Conservation (phyloP, 35 echinoderm and acorn worm genomes). For the Lytechinus pictus region DNA sequence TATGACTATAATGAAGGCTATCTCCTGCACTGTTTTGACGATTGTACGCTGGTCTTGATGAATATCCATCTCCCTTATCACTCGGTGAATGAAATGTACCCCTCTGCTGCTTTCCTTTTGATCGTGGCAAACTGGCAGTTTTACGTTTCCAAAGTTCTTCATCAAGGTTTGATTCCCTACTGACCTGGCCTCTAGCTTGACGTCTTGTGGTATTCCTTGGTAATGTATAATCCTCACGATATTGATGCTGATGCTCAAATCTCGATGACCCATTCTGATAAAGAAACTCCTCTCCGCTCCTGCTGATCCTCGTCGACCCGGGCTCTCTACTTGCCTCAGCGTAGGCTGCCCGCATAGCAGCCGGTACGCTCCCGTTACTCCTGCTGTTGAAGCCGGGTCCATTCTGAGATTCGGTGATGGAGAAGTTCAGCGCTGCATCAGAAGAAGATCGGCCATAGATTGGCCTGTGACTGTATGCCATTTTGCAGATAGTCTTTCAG, state of each 20-base stretch:
- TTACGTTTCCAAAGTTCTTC: slow-evolving; percentile 22
- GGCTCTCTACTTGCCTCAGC: neutral
- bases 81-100: neutral
- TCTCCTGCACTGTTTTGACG: neutral
- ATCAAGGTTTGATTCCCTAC: neutral
- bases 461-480: neutral
- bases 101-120: slow-evolving; percentile 29
- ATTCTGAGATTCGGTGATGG: slow-evolving; percentile 8
- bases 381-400: neutral
- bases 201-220: neutral
- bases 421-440: slow-evolving; percentile 36
- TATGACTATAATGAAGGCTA: neutral
- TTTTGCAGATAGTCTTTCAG: neutral
- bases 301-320: neutral
- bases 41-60: neutral
- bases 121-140: slow-evolving; percentile 32
- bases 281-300: neutral
- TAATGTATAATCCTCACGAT: neutral
- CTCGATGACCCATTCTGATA: slow-evolving; percentile 24
- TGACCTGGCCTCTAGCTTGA: neutral
- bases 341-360: slow-evolving; percentile 44
- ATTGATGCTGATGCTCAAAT: neutral
- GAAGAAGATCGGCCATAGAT: slow-evolving; percentile 27
- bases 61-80: neutral
- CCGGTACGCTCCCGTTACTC: slow-evolving; percentile 14